Percentiles rank a stretch among this genome's conserved stretches.
Evolutionary conservation across 1,140 invertebrate species (phyloP).

Genomic region (Pseudomyrmex flavicornis): DNA sequence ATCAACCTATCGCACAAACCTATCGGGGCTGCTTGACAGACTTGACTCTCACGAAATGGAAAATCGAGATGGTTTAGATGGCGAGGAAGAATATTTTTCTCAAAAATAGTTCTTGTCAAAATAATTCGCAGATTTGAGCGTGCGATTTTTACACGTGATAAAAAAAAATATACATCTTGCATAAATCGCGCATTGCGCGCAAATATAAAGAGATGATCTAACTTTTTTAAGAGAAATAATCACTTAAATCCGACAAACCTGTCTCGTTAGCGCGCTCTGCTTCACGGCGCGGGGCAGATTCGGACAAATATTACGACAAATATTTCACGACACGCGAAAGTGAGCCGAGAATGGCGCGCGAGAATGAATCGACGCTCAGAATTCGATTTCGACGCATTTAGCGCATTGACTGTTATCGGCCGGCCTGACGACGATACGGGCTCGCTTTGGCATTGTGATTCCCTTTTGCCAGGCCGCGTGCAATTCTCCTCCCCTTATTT

Average conservation of each 20-base stretch:
- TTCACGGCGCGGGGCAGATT: background rate
- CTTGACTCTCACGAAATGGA: no score
- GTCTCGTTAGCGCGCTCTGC: background rate
- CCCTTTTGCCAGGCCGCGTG: constrained; percentile 48
- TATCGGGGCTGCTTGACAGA: background rate
- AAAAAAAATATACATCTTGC: background rate
- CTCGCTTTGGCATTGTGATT: constrained; percentile 79
- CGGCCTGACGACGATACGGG: constrained; percentile 77
- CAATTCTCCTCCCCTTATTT: background rate
- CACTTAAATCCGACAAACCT: no score
- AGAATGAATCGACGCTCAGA: constrained; percentile 72
- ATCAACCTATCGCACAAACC: background rate
- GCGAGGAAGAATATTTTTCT: no score
- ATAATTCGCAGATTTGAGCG: no score
- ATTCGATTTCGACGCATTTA: constrained; percentile 80
- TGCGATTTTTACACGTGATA: background rate
- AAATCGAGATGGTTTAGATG: no score
- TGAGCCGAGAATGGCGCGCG: background rate
- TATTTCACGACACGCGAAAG: background rate
- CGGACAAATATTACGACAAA: constrained; percentile 9
- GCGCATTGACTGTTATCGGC: constrained; percentile 80
- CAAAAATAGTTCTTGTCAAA: no score
- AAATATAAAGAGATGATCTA: background rate
- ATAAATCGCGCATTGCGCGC: no score
- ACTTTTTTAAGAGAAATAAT: background rate